Evolutionary conservation across 2,113 vertebrate genomes (phyloP), one percentile per base, ranked within the genome.

Genomic region (Thomomys bottae): DNA sequence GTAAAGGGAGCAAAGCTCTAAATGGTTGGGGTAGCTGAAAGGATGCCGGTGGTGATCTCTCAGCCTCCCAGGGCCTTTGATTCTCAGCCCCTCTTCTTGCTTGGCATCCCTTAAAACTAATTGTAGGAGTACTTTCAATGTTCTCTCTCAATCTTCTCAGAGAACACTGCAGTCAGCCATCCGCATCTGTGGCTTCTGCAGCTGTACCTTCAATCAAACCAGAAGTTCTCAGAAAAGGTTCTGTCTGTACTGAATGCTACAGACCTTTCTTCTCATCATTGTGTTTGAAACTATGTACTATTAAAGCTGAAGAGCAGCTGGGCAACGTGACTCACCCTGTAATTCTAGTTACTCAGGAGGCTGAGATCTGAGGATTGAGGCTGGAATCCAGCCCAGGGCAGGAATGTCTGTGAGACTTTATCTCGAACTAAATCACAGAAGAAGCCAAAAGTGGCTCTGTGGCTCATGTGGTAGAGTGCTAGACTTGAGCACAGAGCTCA

Each of bases 21-120:
- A 6, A 15, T 26, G 11, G 12, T 24, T 14, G 38, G 68, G 40
- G 7, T 2, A 26, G 40, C 57, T 61, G 7, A 5, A 4, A 38
- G 9, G 49, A 40, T 10, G 0, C 0, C 36, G 12, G 9, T 24
- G 63, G 42, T 3, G 8, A 6, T 67, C 49, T 88, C 34, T 21
- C 2, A 30, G 36, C 17, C 38, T 54, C 6, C 4, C 0, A 3
- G 7, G 57, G 72, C 1, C 14, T 42, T 82, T 5, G 1, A 1
- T 0, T 70, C 20, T 26, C 8, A 32, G 57, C 20, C 32, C 36
- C 63, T 59, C 24, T 66, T 83, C 73, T 67, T n/a, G 49, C 28
- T 88, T 90, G 70, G 32, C 2, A 30, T 32, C 30, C 10, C 2
- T 36, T 64, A 20, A 24, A 40, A 18, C 30, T 59, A 72, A 42